Base-by-base conservation (phyloP, 2,888 invertebrate genomes). In the Caenorhabditis imperialis region DNA sequence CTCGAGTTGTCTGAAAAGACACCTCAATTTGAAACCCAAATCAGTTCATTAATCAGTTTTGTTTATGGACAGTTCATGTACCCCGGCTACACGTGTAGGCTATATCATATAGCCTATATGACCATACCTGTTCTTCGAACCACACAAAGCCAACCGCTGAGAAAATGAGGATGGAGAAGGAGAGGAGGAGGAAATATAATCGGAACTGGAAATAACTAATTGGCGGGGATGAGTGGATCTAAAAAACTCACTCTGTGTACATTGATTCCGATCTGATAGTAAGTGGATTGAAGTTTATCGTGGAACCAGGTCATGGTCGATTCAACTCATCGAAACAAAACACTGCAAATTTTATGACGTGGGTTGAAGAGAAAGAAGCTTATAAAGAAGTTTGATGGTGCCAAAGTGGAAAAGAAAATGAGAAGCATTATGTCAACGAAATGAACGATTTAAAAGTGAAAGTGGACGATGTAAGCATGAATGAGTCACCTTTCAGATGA, bases 1-100 rank as follows among this genome's bases (percentile, higher is more conserved):
- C 87, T 10, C 63, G 77, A n/a, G 87, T 87, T 3, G 85, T 86
- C 86, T 87, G 51, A 10, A 75, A 69, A 35, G 35, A 16, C 23
- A 18, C 30, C 30, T 30, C 30, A 6, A 30, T 30, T 40, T 40
- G 40, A 40, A 40, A 6, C 14, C 5, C 14, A 14, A 5, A 40
- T 14, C 14, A 35, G 12, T 10, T 35, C 7, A 7, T 16, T 48
- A 16, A 14, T 22, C 14, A 18, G 5, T 30, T 30, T 10, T 78
- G 81, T 81, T 81, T 81, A 79, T 79, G 73, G 79, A 81, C 79
- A 79, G 79, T 35, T 23, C 16, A 38, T 0, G 33, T 40, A 40
- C 35, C 10, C 37, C 38, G 45, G 33, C 61, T 53, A 62, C 61
- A 18, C n/a, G 5, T 14, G 40, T 27, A 48, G 48, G 23, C 48